Evolutionary conservation across 2,888 invertebrate species (phyloP).

Genomic region (Neria commutata): DNA sequence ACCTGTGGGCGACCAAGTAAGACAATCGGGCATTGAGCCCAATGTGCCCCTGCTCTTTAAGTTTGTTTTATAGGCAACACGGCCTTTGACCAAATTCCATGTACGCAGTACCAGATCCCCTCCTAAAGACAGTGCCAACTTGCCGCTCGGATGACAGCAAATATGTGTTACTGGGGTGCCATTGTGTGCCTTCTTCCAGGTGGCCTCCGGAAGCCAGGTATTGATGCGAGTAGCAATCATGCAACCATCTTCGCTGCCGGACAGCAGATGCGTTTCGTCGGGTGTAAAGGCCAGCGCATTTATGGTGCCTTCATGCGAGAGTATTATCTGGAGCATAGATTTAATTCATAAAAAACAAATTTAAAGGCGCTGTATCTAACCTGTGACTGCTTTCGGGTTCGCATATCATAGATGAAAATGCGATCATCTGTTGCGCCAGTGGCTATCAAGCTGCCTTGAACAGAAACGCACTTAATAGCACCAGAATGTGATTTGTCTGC

Average conservation of each 20-base stretch:
- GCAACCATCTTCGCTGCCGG: slow-evolving; percentile 83
- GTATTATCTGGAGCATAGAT: slow-evolving; percentile 62
- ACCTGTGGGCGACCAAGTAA: slow-evolving; percentile 77
- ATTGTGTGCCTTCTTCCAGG: slow-evolving; percentile 83
- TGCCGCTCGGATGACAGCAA: slow-evolving; percentile 87
- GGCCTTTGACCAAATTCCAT: slow-evolving; percentile 93
- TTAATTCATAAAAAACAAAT: background rate
- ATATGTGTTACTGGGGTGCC: slow-evolving; percentile 76
- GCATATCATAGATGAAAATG: slow-evolving; percentile 84
- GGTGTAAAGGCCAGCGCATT: slow-evolving; percentile 79
- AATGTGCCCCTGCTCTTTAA: slow-evolving; percentile 70
- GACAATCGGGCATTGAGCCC: slow-evolving; percentile 60
- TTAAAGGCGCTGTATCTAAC: slow-evolving; percentile 53
- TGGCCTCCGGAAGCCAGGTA: slow-evolving; percentile 85
- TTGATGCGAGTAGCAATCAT: slow-evolving; percentile 81
- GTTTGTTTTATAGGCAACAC: slow-evolving; percentile 89
- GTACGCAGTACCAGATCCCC: slow-evolving; percentile 83
- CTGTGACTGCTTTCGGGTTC: slow-evolving; percentile 77
- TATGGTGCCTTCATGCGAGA: slow-evolving; percentile 83
- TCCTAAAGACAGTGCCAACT: slow-evolving; percentile 85
- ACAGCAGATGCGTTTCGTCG: slow-evolving; percentile 78
- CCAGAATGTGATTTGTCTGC: slow-evolving; percentile 86
- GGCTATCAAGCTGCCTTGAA: slow-evolving; percentile 75
- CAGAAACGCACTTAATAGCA: slow-evolving; percentile 76
- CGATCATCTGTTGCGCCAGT: slow-evolving; percentile 91